Evolutionary conservation across 2,888 invertebrate genomes (phyloP), one percentile per base, ranked within the genome.

Genomic region (Molorchus minor): DNA sequence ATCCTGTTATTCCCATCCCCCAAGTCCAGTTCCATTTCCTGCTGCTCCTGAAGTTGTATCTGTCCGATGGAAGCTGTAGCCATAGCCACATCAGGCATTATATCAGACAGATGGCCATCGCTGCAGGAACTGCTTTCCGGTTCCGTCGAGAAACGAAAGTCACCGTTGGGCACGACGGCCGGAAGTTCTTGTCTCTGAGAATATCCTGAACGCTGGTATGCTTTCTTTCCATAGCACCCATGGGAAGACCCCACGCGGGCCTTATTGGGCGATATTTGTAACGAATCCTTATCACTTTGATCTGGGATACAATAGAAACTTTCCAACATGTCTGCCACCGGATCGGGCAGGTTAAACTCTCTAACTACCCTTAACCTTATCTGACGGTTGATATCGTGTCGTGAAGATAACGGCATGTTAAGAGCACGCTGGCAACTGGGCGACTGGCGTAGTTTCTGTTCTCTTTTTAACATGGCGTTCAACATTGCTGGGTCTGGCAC

Each of bases 11-110:
- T 88, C 1, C 93, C 93, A 75, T 95, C 94, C 0, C 95, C 95
- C 67, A 95, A 84, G 80, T 93, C 93, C 70, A 94, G 81, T 78
- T 93, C 93, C 76, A 94, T 82, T 70, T 87, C 87, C 69, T 83
- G 84, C 64, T 82, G 82, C 69, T 84, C 84, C 61, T 83, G 82
- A 65, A 88, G 81, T 80, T 88, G 89, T 75, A 89, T 84, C 79
- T 85, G 91, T 3, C 83, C 89, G 75, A 85, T 85, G 64, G 86
- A 91, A 65, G 87, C 90, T 56, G 89, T 94, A 73, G 94, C 94
- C 93, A 94, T 94, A 12, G 94, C 94, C 71, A 95, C 94, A 81
- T 96, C 95, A 0, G 95, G 95, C 88, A 95, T 94, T 73, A 91
- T 89, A 63, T 93, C 93, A 16, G 91, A 87, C 62, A 91, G 81